These are phyloP conservation scores for Penaeus indicus DNA, from an alignment of 1,140 invertebrate species.

Conservation along the genomic window DNA sequence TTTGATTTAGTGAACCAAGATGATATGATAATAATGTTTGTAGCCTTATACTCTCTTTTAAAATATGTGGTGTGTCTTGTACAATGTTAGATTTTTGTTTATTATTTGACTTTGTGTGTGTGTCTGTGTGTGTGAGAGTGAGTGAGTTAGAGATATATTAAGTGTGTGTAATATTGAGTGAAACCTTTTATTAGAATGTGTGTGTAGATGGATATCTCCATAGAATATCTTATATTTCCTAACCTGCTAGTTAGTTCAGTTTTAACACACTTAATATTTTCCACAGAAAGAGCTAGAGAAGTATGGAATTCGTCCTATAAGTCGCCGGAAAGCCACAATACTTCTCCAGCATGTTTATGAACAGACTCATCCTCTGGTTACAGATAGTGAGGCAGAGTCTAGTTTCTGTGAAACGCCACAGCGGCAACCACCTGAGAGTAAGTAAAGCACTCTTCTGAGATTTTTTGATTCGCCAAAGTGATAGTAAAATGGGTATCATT, in stretches of 20 bases:
- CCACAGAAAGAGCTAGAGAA: conserved; percentile 71
- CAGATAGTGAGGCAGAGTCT: conserved; percentile 64
- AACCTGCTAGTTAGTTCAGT: too few relatives aligned
- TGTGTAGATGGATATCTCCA: too few relatives aligned
- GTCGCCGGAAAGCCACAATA: conserved; percentile 70
- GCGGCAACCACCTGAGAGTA: neutral
- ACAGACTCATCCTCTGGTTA: conserved; percentile 70
- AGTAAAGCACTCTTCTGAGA: neutral
- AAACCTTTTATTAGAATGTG: too few relatives aligned
- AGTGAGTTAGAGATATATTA: too few relatives aligned
- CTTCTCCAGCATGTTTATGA: conserved; percentile 73
- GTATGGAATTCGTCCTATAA: conserved; percentile 72
- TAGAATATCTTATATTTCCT: too few relatives aligned
- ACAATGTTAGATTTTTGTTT: too few relatives aligned
- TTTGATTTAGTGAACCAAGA: neutral
- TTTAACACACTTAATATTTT: conserved; percentile 21
- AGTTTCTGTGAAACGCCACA: conserved; percentile 54
- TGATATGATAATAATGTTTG: neutral
- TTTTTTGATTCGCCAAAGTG: conserved; percentile 18
- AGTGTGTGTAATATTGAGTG: too few relatives aligned
- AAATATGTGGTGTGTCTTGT: too few relatives aligned
- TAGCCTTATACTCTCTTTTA: neutral
- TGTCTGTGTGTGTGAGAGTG: too few relatives aligned
- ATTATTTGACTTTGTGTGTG: too few relatives aligned
- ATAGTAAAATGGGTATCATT: neutral